Base-by-base conservation (phyloP, 2,888 invertebrate genomes). In the Dynastes hyllus region DNA sequence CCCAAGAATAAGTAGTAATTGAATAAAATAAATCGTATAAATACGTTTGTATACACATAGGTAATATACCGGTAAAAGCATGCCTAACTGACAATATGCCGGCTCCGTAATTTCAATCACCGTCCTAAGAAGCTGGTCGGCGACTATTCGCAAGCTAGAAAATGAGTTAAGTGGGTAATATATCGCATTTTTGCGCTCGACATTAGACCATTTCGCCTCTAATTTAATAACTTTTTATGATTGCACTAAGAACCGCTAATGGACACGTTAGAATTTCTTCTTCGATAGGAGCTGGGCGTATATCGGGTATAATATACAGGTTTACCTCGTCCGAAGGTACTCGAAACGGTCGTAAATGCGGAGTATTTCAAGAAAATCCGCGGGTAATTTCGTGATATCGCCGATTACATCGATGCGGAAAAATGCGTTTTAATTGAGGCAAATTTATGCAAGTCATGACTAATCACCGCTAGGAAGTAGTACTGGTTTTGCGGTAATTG, bases 191-290 rank as follows among this genome's bases (percentile, higher is more conserved):
- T 69, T 69, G 51, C 69, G 51, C 69, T 69, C 69, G 29, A 51
- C 50, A 69, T 69, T 69, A 51, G 69, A 67, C 40, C 50, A 13
- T 50, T 69, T 69, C 27, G 13, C 69, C 13, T 27, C n/a, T 69
- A 69, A 69, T 51, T 69, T 69, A 69, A 27, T 69, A 69, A 69
- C 51, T 51, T 69, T 69, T 69, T 69, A 51, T 69, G 29, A 69
- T 69, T 29, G 27, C 51, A 29, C 29, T 13, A 51, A 27, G 69
- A 50, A 51, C 69, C 29, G 51, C 51, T 69, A 69, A 69, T 51
- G 51, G 51, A 51, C 51, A 51, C 50, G 51, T 69, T 51, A 29
- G 51, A 51, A 69, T 69, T 69, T 69, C 69, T 69, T 63, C 63
- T 63, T 11, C 29, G 29, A 13, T n/a, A 13, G 11, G 13, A 55